Conservation (phyloP, 2,888 invertebrate species). For the Andrena dorsata region DNA sequence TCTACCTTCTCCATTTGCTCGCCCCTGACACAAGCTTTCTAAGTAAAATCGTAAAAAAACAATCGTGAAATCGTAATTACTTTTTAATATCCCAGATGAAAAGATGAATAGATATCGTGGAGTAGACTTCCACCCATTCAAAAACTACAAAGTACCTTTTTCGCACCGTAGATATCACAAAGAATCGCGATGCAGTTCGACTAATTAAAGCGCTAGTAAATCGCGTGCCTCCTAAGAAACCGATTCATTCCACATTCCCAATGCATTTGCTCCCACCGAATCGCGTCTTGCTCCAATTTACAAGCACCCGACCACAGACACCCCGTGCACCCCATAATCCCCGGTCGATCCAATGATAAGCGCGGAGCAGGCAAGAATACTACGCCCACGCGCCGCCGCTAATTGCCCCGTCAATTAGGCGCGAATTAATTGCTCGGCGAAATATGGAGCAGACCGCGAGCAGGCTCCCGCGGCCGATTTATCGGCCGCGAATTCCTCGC, state of each 20-base stretch:
- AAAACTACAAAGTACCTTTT: too few relatives aligned
- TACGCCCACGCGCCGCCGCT: constrained; percentile 41
- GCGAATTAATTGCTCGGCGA: constrained; percentile 51
- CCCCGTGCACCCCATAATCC: constrained; percentile 3
- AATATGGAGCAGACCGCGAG: constrained; percentile 23
- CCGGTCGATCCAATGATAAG: constrained; percentile 4
- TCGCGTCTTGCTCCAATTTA: neutral
- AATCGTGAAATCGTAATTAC: too few relatives aligned
- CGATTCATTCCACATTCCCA: neutral
- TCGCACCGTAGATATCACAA: too few relatives aligned
- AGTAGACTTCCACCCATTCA: too few relatives aligned
- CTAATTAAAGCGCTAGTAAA: too few relatives aligned
- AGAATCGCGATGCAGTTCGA: too few relatives aligned
- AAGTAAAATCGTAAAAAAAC: too few relatives aligned
- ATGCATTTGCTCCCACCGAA: neutral
- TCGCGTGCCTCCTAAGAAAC: neutral
- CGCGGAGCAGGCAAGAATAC: constrained; percentile 13
- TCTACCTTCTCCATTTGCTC: neutral
- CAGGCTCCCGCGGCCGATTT: constrained; percentile 36
- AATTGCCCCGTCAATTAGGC: constrained; percentile 65
- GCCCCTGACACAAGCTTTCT: too few relatives aligned
- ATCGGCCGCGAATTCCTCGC: constrained; percentile 33
- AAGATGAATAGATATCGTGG: too few relatives aligned
- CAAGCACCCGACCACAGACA: neutral
- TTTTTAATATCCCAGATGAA: too few relatives aligned